Evolutionary conservation across 2,888 invertebrate species (phyloP).

Genomic region (Tubulanus polymorphus): DNA sequence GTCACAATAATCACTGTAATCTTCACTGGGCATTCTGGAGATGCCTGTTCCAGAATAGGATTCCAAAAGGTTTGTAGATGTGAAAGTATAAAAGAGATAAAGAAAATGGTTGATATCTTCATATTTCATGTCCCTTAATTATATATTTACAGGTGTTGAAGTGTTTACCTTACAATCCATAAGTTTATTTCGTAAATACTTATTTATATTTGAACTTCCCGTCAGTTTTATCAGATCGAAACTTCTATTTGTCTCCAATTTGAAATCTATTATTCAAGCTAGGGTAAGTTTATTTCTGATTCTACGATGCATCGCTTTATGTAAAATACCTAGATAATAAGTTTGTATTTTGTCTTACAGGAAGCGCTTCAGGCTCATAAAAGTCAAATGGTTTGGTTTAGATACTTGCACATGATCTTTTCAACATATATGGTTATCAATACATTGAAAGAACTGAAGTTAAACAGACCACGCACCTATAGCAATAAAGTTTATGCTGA

Average conservation of each 20-base stretch:
- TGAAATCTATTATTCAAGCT: constrained; percentile 21
- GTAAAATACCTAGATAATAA: not conserved
- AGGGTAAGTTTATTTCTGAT: constrained; percentile 22
- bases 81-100: not conserved
- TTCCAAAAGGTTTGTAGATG: not conserved
- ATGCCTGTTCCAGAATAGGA: not conserved
- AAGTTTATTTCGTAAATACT: constrained; percentile 79
- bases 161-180: constrained; percentile 81
- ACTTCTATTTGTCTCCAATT: constrained; percentile 34
- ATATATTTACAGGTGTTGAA: constrained; percentile 23
- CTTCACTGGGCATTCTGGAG: constrained; percentile 34
- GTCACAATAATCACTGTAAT: constrained; percentile 83
- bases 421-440: constrained; percentile 90
- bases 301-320: not conserved
- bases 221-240: constrained; percentile 52
- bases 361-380: constrained; percentile 80
- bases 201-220: constrained; percentile 73
- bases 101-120: not conserved
- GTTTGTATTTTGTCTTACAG: constrained; percentile 54
- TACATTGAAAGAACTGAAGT: constrained; percentile 59
- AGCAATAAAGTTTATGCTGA: no score
- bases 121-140: no score
- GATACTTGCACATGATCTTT: constrained; percentile 80
- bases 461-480: constrained; percentile 1
- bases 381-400: constrained; percentile 95